These are phyloP conservation scores for Diadumene lineata DNA, from an alignment of 92 coral and sea anemone genomes.

Conservation along the genomic window DNA sequence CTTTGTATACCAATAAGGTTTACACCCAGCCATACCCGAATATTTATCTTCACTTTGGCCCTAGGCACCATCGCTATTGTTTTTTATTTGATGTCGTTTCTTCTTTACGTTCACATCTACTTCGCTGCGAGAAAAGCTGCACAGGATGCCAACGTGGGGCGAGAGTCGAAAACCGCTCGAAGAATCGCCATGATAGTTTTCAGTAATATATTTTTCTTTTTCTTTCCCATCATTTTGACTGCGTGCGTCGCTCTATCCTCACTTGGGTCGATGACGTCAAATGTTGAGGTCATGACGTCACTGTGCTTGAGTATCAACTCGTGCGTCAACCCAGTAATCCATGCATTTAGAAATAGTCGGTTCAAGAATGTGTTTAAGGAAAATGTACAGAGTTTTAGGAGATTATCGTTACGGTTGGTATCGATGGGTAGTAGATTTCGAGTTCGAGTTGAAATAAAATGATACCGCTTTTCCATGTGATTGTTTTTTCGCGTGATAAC, in stretches of 20 bases:
- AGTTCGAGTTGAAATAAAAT: too few species aligned
- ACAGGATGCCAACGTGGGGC: constrained; percentile 2
- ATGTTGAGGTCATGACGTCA: background rate
- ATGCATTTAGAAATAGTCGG: background rate
- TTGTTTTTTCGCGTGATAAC: too few species aligned
- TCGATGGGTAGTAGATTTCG: too few species aligned
- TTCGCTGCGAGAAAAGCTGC: constrained; percentile 18
- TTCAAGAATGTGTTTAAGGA: background rate
- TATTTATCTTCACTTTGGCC: background rate
- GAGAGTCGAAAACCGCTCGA: constrained; percentile 34
- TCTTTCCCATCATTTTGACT: constrained; percentile 8
- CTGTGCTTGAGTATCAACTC: background rate
- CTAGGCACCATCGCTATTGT: background rate
- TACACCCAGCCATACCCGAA: background rate
- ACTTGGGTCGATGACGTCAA: background rate
- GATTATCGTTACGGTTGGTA: too few species aligned
- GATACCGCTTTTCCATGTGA: too few species aligned
- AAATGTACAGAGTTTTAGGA: background rate
- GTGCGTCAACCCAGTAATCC: background rate
- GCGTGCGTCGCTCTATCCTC: background rate
- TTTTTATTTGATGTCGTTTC: background rate
- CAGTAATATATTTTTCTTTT: constrained; percentile 29
- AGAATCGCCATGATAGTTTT: constrained; percentile 31
- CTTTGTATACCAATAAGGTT: background rate
- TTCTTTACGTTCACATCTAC: constrained; percentile 30